Evolutionary conservation across 2,888 invertebrate species (phyloP).

Genomic region (Drosophila diplacantha): DNA sequence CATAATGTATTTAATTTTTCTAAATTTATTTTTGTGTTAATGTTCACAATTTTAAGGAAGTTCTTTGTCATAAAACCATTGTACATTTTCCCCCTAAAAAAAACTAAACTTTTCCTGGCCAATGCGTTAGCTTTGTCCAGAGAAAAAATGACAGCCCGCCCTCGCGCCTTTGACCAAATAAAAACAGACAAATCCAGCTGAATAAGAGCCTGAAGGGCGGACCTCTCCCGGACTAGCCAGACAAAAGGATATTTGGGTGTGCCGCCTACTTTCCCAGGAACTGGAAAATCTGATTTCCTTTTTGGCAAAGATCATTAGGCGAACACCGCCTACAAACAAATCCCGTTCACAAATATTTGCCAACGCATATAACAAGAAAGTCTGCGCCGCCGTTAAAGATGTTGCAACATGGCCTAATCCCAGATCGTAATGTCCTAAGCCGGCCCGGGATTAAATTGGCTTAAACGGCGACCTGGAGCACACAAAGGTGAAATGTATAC

Average conservation of each 20-base stretch:
- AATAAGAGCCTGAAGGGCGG: conserved; percentile 8
- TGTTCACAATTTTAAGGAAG: not conserved
- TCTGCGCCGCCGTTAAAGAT: conserved; percentile 48
- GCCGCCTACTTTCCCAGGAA: conserved; percentile 31
- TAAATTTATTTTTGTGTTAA: too few species aligned
- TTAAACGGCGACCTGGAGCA: conserved; percentile 23
- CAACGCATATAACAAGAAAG: conserved; percentile 38
- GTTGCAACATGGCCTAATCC: conserved; percentile 61
- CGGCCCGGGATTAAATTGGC: conserved; percentile 61
- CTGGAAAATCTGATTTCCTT: conserved; percentile 33
- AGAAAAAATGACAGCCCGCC: conserved; percentile 5
- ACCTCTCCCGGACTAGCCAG: not conserved
- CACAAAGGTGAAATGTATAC: conserved; percentile 45
- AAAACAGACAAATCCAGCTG: conserved; percentile 7
- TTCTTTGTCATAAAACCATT: not conserved
- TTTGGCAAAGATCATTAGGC: conserved; percentile 45
- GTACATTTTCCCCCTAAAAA: not conserved
- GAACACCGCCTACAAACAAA: conserved; percentile 37
- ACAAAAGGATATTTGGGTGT: conserved; percentile 31
- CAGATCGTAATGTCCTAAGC: conserved; percentile 51
- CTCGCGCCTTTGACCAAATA: not conserved
- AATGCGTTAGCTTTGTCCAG: not conserved
- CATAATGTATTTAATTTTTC: not conserved
- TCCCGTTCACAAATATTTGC: conserved; percentile 59
- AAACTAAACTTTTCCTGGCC: not conserved